Percentiles rank a stretch among this genome's conserved stretches.
Evolutionary conservation across 2,888 invertebrate genomes (phyloP).

Genomic region (Folsomia candida): DNA sequence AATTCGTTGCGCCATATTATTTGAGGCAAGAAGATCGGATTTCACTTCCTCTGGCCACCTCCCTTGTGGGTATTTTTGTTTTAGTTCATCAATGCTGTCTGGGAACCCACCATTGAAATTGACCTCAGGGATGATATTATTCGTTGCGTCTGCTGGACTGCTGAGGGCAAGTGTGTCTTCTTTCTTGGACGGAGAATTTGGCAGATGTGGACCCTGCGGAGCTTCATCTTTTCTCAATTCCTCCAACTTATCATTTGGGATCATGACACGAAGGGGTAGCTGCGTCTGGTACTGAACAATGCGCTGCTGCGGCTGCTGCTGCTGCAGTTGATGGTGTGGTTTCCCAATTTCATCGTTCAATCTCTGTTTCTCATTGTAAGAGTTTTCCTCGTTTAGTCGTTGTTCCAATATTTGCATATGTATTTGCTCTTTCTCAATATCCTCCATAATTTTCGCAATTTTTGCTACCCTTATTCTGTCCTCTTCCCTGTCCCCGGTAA

Average conservation of each 20-base stretch:
- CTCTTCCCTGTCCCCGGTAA: not conserved
- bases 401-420: not conserved
- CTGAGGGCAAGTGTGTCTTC: not conserved
- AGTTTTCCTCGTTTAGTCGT: not conserved
- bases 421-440: conserved; percentile 13
- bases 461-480: not conserved
- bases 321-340: not conserved
- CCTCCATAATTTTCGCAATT: conserved; percentile 12
- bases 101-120: conserved; percentile 33
- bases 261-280: not conserved
- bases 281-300: not conserved
- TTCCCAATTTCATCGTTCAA: not conserved
- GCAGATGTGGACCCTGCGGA: not conserved
- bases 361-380: not conserved
- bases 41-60: conserved; percentile 21
- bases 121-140: conserved; percentile 15
- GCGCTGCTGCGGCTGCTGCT: not conserved
- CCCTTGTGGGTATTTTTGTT: conserved; percentile 19
- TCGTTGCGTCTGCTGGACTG: too few relatives aligned
- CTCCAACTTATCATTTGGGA: not conserved
- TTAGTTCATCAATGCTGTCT: conserved; percentile 22
- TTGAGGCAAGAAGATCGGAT: not conserved
- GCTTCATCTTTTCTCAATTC: not conserved
- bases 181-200: not conserved
- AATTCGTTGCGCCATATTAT: not conserved